Evolutionary conservation across 2,888 invertebrate species (phyloP), one percentile per base, ranked within the genome.

Genomic region (Patella pellucida): DNA sequence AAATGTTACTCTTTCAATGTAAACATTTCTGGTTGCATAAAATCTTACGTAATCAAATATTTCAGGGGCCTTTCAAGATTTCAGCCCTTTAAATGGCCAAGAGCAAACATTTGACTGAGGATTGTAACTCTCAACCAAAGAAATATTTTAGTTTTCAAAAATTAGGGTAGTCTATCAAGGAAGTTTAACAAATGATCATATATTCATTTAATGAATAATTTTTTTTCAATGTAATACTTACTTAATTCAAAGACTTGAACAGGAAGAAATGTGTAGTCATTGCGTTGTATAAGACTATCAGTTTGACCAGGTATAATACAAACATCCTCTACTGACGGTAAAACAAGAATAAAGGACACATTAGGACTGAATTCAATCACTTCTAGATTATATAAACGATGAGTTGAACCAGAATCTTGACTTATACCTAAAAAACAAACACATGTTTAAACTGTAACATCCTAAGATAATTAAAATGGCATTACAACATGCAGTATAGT

Each of bases 311-410:
- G 89, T n/a, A 89, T 86, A 0, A 96, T 96, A 89, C 98, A 99
- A 0, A 98, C 97, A 72, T 95, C 94, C 87, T 98, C 98, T 0
- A 95, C 95, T 0, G 97, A 95, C 0, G 98, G 98, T 84, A 98
- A 95, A 71, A 98, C 93, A 87, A 99, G 94, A 4, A 99, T 93
- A 86, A 99, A 95, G 74, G 97, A 96, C 68, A 99, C 96, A 82
- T 97, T 96, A 74, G 93, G 93, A 86, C 95, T 96, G 51, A 98
- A 93, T 91, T 99, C 98, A 80, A 99, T 94, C 62, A 99, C 96
- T 92, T 99, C 98, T 9, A 95, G 93, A 89, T 97, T 97, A 91
- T 97, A 99, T 75, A 99, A 92, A 85, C 98, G 86, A 78, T 91
- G 91, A 19, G 84, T 86, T 19, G 83, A 78, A 14, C 85, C 85